These are phyloP conservation scores for Montipora foliosa DNA, from an alignment of 64 coral and sea anemone genomes.

Conservation along the genomic window DNA sequence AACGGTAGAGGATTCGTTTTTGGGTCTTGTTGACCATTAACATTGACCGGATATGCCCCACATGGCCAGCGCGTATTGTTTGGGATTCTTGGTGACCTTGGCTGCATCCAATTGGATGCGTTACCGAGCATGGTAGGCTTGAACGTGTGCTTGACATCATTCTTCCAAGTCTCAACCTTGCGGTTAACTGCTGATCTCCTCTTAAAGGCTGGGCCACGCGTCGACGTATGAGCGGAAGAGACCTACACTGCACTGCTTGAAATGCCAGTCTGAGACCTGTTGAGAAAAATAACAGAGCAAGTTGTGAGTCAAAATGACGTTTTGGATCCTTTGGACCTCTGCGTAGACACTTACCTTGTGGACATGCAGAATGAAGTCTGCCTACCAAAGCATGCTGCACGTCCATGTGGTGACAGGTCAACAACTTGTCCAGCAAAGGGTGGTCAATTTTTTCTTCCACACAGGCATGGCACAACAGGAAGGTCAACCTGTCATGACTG, in stretches of 20 bases:
- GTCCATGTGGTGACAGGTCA: neutral
- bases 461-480: too few relatives aligned
- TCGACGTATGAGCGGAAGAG: neutral
- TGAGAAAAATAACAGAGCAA: too few relatives aligned
- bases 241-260: neutral
- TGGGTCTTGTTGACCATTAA: neutral
- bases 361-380: neutral
- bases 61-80: neutral
- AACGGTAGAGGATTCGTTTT: neutral
- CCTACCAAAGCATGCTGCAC: neutral
- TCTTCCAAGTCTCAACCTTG: neutral
- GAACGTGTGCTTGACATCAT: neutral
- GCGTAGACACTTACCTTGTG: neutral
- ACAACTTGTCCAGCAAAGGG: neutral
- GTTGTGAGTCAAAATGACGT: too few relatives aligned
- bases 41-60: conserved; percentile 51
- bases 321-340: too few relatives aligned
- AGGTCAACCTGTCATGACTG: too few relatives aligned
- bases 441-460: too few relatives aligned
- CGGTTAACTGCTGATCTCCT: conserved; percentile 29
- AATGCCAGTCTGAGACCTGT: conserved; percentile 60
- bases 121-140: neutral
- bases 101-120: neutral
- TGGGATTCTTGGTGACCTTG: neutral
- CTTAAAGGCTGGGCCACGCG: neutral